phyloP scores from a whole-genome alignment of 1,140 invertebrate species.

The Drosophila seguyi region DNA sequence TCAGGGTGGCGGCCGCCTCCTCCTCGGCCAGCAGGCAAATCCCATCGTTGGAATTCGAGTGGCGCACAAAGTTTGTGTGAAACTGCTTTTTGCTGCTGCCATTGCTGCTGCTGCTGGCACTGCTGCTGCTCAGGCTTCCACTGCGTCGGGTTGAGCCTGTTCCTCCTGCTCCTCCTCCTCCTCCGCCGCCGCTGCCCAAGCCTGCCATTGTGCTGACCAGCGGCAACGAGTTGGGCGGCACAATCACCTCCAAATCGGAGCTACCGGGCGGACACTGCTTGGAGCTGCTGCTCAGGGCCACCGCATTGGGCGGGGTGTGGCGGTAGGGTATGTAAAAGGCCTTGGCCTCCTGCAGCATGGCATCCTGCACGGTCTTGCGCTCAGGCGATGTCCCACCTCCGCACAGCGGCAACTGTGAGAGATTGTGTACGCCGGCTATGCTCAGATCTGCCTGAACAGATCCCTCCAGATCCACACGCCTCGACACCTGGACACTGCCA shows the following conservation, averaged over 20 bases:
- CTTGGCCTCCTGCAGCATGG: constrained; percentile 65
- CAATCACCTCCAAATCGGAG: constrained; percentile 59
- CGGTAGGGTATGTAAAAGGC: constrained; percentile 80
- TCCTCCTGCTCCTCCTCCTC: constrained; percentile 25
- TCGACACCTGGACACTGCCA: constrained; percentile 52
- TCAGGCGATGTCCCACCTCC: constrained; percentile 51
- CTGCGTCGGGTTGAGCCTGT: constrained; percentile 54
- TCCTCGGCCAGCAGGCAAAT: constrained; percentile 81
- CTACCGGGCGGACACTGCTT: constrained; percentile 70
- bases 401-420: constrained; percentile 76
- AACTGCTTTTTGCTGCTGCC: constrained; percentile 75
- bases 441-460: constrained; percentile 60
- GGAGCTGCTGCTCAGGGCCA: constrained; percentile 45
- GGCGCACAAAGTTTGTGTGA: constrained; percentile 76
- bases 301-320: constrained; percentile 72
- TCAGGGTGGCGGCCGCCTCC: constrained; percentile 77
- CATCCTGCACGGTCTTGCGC: constrained; percentile 58
- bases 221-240: constrained; percentile 72
- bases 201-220: constrained; percentile 64
- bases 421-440: constrained; percentile 70
- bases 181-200: constrained; percentile 24
- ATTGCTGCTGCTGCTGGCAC: constrained; percentile 70
- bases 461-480: constrained; percentile 43
- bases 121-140: constrained; percentile 75
- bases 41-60: constrained; percentile 82